Conservation (phyloP, 2,797 vertebrate genomes). For the Protonibea diacanthus region DNA sequence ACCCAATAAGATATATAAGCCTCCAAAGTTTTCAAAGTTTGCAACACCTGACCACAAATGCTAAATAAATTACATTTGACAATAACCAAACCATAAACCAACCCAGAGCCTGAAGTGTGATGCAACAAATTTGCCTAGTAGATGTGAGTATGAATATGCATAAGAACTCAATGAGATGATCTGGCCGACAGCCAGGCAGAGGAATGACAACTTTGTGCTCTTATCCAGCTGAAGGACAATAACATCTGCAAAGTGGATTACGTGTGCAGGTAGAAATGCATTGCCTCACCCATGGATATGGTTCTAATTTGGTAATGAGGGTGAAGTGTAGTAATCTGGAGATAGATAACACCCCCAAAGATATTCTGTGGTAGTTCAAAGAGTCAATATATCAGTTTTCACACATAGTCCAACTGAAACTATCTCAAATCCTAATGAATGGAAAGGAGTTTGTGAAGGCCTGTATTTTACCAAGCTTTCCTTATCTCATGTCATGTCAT, state of each 20-base stretch:
- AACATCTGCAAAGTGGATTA: conserved; percentile 15
- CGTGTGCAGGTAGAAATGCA: background rate
- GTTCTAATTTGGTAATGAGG: conserved; percentile 10
- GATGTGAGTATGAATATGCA: background rate
- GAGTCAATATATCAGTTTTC: background rate
- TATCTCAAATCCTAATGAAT: background rate
- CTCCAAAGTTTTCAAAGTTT: background rate
- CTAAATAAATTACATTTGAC: background rate
- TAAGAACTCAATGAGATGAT: background rate
- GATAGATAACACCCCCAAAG: background rate
- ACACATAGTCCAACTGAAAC: background rate
- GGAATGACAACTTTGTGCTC: background rate
- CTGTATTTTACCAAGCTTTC: background rate
- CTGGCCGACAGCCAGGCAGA: background rate
- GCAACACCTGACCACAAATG: background rate
- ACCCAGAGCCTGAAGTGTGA: background rate
- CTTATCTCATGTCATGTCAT: conserved; percentile 8
- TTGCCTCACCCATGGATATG: background rate
- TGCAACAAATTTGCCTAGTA: background rate
- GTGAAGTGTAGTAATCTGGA: background rate
- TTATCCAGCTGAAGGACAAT: background rate
- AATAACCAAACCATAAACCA: background rate
- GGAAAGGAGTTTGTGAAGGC: background rate
- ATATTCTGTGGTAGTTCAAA: background rate
- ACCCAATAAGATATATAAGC: background rate